Base-by-base conservation (phyloP, 2,888 invertebrate genomes). In the Agrilus cyanescens region DNA sequence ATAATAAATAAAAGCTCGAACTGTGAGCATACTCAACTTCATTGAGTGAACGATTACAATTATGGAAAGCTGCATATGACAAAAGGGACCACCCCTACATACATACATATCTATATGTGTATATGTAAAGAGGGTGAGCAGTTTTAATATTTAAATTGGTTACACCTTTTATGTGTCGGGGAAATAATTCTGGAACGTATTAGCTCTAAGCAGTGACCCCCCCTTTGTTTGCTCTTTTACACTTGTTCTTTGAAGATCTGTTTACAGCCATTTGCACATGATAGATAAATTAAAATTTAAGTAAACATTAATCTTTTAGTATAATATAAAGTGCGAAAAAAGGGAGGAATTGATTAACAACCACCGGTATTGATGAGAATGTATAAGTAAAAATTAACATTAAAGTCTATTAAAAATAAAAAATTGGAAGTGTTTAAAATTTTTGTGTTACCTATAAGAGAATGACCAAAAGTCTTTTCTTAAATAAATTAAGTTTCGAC, bases 121-220 rank as follows among this genome's bases (percentile, higher is more conserved):
- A 10, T 4, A 25, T 2, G 37, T 46, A 43, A 45, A 44, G 41
- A 46, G 50, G 48, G 48, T 50, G 50, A 47, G 52, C 54, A 57
- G 58, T 63, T 66, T 65, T 65, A 66, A 66, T 66, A 66, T 66
- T 66, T 65, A 66, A 65, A 66, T 66, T 66, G 66, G 66, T 66
- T 66, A 66, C 66, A 66, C 66, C 66, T 66, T 66, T 65, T 66
- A 66, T 64, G 57, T 63, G 66, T 66, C 61, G 58, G 61, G 63
- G 63, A 66, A 65, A 66, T 66, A 65, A 66, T 66, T 66, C 64
- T 55, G 57, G 53, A 59, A 61, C 57, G 60, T 62, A 62, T 64
- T 63, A 62, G 58, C 60, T 57, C 59, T 53, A 53, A 53, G 54
- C 54, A 47, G 54, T 44, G 34, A 25, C 34, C 55, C 57, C 63